Percentiles rank a stretch among this genome's conserved stretches.
Conservation (phyloP, 2,113 vertebrate genomes). For the Cyprichromis sp. region DNA sequence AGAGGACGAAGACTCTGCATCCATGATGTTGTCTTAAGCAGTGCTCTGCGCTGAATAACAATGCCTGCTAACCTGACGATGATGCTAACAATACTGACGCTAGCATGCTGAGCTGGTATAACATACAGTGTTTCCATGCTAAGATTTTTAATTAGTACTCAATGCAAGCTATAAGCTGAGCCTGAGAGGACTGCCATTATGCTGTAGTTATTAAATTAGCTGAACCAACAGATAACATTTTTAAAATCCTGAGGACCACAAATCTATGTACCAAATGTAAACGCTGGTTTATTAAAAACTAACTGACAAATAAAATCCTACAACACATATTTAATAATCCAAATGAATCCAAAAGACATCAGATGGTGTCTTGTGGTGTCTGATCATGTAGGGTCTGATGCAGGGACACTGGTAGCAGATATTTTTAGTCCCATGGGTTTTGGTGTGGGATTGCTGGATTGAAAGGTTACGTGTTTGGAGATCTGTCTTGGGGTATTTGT, state of each 20-base stretch:
- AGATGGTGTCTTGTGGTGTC: background rate
- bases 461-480: background rate
- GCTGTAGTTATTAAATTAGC: background rate
- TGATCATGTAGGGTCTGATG: background rate
- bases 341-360: background rate
- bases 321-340: background rate
- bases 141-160: background rate
- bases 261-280: background rate
- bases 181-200: background rate
- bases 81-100: background rate
- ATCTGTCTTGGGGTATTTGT: background rate
- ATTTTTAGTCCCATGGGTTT: background rate
- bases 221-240: background rate
- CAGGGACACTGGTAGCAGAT: background rate
- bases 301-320: background rate
- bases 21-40: background rate
- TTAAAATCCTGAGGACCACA: background rate
- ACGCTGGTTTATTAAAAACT: background rate
- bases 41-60: background rate
- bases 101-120: background rate
- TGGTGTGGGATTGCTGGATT: background rate
- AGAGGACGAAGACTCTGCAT: background rate
- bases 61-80: background rate
- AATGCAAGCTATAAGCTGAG: background rate
- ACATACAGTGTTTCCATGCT: background rate